Base-by-base conservation (phyloP, 2,797 vertebrate genomes). In the Sphenopsis melanotis region DNA sequence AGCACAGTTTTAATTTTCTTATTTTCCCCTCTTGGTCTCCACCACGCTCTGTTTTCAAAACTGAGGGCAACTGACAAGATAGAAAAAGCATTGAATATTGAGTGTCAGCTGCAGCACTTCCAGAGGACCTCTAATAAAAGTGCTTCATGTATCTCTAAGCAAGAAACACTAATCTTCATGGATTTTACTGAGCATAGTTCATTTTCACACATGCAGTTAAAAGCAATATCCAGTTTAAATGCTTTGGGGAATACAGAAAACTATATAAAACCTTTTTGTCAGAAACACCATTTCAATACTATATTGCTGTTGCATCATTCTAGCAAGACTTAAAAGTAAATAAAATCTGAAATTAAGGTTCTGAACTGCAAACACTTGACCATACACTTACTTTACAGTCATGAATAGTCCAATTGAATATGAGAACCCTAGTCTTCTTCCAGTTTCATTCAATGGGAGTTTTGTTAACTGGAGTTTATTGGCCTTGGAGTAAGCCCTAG, bases 391-490 rank as follows among this genome's bases (percentile, higher is more conserved):
- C 27, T 55, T 79, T 55, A 71, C 79, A 90, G 57, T 46, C 34
- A 94, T 93, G 95, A 97, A 96, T 91, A 95, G 86, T 56, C 61
- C 91, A 89, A 94, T 92, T 97, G 93, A 95, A 81, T 46, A 11
- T 41, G 36, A 91, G 55, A 87, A 95, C 22, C 42, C 46, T 29
- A 92, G 75, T 36, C 36, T 46, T 92, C 79, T 91, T 94, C 63
- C 65, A 82, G 36, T 77, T 91, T 90, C 39, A 65, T 85, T 95
- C 87, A 93, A 94, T 96, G 80, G 18, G 49, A 83, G 64, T 93
- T 93, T 92, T 97, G 94, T 97, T 80, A 77, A 70, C 70, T 76
- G 32, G 42, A 64, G 46, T 92, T 94, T 95, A 83, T 85, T 80
- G 55, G 65, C 70, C 61, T 93, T 97, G 95, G 96, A 96, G 56